Evolutionary conservation across 53 echinoderm and acorn worm species (phyloP), one percentile per base, ranked within the genome.

Genomic region (Temnopleurus reevesii): DNA sequence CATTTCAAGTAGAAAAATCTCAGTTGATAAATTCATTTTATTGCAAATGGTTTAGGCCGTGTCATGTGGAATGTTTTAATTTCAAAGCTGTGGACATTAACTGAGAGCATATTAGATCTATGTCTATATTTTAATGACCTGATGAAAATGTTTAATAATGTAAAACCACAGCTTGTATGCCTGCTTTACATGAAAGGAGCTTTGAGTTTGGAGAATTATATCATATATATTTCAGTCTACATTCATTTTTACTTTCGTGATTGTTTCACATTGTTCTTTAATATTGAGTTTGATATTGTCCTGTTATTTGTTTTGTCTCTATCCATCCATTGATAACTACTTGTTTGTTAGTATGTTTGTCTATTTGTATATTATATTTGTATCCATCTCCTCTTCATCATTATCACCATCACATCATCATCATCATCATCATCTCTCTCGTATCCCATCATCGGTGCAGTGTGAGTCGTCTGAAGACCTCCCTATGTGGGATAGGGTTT

Each of bases 271-370:
- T n/a, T n/a, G n/a, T n/a, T n/a, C n/a, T 63, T 63, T 33, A 3
- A 31, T 63, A 34, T 63, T 15, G 34, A 15, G 7, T 56, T 8
- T 56, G n/a, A 56, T 56, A n/a, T 24, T 30, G 59, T 25, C 4
- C 9, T 28, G 3, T 63, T 17, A 63, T 33, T 15, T 30, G 4
- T 59, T 28, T 9, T 28, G 33, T 60, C 31, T 28, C 33, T 63
- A 63, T 10, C 29, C 28, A 59, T 29, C 34, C 63, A 63, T 31
- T 63, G 18, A n/a, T n/a, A 10, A 51, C 8, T 15, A 51, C 47
- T 21, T 89, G 76, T 54, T 51, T 45, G 65, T 65, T 45, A 64
- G 51, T 87, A 9, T 87, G 88, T 87, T 24, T 53, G 53, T 86
- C 61, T 66, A 23, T 64, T 66, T 58, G 8, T 43, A 12, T 29